Percentiles rank a stretch among this genome's conserved stretches.
Evolutionary conservation across 1,140 invertebrate genomes (phyloP).

Genomic region (Araneus ventricosus): DNA sequence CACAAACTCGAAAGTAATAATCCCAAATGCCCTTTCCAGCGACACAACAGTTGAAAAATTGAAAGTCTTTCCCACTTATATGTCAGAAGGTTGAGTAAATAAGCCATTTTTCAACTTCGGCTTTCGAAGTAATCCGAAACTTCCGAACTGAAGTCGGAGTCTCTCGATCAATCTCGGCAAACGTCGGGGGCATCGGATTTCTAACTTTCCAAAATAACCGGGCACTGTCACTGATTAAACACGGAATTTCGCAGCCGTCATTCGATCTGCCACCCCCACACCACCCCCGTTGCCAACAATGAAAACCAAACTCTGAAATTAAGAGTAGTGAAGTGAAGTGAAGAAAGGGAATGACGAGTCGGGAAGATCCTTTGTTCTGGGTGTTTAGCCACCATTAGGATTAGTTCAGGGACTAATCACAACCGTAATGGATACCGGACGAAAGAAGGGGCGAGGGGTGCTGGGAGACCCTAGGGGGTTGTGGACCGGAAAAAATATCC

Average conservation of each 20-base stretch:
- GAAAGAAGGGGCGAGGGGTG: neutral
- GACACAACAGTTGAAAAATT: slow-evolving; percentile 19
- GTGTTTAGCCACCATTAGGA: slow-evolving; percentile 68
- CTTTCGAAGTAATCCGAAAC: neutral
- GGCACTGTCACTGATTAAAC: slow-evolving; percentile 42
- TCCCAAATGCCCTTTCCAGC: neutral
- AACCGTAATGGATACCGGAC: slow-evolving; percentile 57
- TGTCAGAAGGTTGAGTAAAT: slow-evolving; percentile 16
- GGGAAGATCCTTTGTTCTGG: slow-evolving; percentile 47
- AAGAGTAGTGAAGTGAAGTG: slow-evolving; percentile 1
- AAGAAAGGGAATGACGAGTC: neutral
- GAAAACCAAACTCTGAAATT: slow-evolving; percentile 23
- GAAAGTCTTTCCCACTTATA: slow-evolving; percentile 15
- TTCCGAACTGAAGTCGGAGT: slow-evolving; percentile 17
- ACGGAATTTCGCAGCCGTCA: slow-evolving; percentile 1
- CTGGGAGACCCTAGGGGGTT: neutral
- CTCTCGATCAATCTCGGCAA: slow-evolving; percentile 36
- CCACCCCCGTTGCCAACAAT: neutral
- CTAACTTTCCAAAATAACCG: slow-evolving; percentile 19
- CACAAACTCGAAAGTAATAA: neutral
- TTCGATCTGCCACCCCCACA: neutral
- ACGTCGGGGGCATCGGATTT: neutral
- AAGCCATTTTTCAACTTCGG: slow-evolving; percentile 40
- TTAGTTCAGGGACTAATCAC: slow-evolving; percentile 53
- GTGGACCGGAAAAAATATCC: neutral